Evolutionary conservation across 1,140 invertebrate species (phyloP), one percentile per base, ranked within the genome.

Genomic region (Octopus bimaculoides): DNA sequence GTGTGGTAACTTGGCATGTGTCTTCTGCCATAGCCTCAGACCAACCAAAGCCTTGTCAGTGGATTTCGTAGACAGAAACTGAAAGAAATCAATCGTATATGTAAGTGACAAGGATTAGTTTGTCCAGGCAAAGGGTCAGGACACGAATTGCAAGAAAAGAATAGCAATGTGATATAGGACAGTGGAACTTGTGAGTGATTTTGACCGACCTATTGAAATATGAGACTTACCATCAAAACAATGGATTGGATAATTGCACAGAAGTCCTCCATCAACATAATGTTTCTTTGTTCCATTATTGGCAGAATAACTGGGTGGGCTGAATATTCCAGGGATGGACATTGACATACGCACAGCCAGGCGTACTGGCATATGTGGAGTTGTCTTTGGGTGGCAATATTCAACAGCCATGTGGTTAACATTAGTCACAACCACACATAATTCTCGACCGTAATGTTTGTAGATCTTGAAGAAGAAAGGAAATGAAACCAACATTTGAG

Each of bases 381-480:
- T 88, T 7, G 87, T 88, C 74, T 85, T 88, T 7, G 83, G 81
- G 75, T 86, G 86, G 74, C 81, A 87, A 77, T 88, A 88, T 73
- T 86, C 84, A 0, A 81, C 82, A 1, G 55, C 75, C 83, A 86
- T 85, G n/a, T 80, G 80, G 61, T 81, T 88, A 17, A 88, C 52
- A 79, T 88, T 88, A 17, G 86, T 86, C 9, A 87, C 87, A 0
- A 87, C 82, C 20, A 88, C 77, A 75, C 87, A 88, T 41, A 88
- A 66, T 80, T 86, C 87, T 73, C 74, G 82, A 12, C 81, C 81
- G 14, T 54, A 78, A 17, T 56, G 79, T 52, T 83, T 77, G 61
- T 85, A 85, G 9, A 87, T n/a, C 86, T 87, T 71, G 6, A 81
- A n/a, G 17, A 73, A 69, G 52, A 73, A 76, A 12, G 56, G 56